phyloP scores from a whole-genome alignment of 64 coral and sea anemone genomes.

The Stylophora pistillata region DNA sequence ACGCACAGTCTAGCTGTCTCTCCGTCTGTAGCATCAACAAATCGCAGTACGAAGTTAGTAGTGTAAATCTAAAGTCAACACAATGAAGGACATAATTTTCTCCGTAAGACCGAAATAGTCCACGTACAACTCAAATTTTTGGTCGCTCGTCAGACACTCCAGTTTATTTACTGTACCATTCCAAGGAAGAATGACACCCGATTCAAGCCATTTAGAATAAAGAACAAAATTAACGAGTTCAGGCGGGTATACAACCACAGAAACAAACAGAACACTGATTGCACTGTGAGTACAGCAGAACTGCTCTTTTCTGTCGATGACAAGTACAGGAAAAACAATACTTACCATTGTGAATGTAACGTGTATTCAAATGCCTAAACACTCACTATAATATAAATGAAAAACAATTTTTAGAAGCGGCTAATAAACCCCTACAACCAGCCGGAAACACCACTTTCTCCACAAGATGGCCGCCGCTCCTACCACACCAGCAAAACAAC shows the following conservation, averaged over 20 bases:
- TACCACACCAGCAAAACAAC: constrained; percentile 57
- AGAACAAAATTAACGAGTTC: background rate
- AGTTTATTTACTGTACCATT: background rate
- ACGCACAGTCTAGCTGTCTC: constrained; percentile 94
- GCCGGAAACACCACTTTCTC: constrained; percentile 86
- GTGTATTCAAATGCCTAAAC: constrained; percentile 25
- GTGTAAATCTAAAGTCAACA: background rate
- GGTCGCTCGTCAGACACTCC: constrained; percentile 2
- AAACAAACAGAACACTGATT: background rate
- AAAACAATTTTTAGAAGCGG: constrained; percentile 51
- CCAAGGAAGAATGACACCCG: background rate
- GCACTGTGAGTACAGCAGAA: constrained; percentile 22
- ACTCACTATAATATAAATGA: constrained; percentile 25
- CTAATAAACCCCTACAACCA: constrained; percentile 55
- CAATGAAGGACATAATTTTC: background rate
- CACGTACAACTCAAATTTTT: no score
- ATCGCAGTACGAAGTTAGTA: constrained; percentile 17
- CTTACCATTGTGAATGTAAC: constrained; percentile 80
- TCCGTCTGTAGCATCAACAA: constrained; percentile 74
- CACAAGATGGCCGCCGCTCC: constrained; percentile 94
- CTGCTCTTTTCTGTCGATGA: constrained; percentile 60
- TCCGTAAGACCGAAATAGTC: background rate
- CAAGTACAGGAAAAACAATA: constrained; percentile 33
- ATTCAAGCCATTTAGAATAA: background rate
- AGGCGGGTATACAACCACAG: background rate